Conservation (phyloP, 2,113 vertebrate species). For the Chionis minor region DNA sequence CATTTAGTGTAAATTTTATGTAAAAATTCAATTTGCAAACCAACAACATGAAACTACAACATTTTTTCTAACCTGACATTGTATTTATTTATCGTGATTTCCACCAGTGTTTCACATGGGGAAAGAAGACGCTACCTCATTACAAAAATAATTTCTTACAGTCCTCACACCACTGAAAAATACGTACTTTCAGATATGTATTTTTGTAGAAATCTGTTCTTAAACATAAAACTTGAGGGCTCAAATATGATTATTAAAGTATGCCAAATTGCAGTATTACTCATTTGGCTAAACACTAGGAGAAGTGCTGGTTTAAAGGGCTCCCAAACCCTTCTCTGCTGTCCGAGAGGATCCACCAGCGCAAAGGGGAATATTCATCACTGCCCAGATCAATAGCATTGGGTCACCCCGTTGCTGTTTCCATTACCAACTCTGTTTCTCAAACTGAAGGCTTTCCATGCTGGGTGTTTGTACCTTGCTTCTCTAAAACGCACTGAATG, state of each 20-base stretch:
- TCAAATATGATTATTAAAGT: neutral
- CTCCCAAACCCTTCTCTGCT: neutral
- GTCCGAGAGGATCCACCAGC: neutral
- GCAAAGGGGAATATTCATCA: neutral
- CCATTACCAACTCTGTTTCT: neutral
- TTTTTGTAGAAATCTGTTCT: constrained; percentile 11
- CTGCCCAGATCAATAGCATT: accelerated
- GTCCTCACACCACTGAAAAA: neutral
- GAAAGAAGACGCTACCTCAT: constrained; percentile 24
- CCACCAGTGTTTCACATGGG: constrained; percentile 30
- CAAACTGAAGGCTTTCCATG: neutral
- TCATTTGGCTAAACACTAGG: neutral
- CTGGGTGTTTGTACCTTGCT: neutral
- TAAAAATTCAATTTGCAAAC: constrained; percentile 86
- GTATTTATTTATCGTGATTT: constrained; percentile 76
- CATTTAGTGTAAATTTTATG: constrained; percentile 86
- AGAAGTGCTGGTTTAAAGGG: neutral
- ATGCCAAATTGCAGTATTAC: neutral
- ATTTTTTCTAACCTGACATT: constrained; percentile 78
- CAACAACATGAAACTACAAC: constrained; percentile 85
- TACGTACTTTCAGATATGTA: neutral
- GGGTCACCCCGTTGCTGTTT: neutral
- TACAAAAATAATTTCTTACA: constrained; percentile 24
- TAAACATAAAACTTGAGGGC: neutral
- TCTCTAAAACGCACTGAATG: neutral